Evolutionary conservation across 2,113 vertebrate genomes (phyloP).

Genomic region (Gambusia holbrooki): DNA sequence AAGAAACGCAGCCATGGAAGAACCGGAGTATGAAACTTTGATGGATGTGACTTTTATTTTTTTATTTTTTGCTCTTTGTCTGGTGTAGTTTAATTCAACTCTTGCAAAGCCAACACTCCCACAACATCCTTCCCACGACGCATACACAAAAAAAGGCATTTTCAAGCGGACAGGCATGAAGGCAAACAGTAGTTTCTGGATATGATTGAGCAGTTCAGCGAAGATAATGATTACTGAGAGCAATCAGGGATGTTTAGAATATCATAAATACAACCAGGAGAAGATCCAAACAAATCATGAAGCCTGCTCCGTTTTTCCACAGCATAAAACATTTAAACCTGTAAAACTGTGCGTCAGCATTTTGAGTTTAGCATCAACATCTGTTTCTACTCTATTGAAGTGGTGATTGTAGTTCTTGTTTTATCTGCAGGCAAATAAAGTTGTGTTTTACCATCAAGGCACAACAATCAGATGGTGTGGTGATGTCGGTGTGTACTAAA

Average conservation of each 20-base stretch:
- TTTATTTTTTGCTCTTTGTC: constrained; percentile 27
- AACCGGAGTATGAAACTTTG: constrained; percentile 24
- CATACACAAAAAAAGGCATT: constrained; percentile 34
- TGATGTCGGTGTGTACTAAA: constrained; percentile 56
- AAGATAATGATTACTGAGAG: constrained; percentile 44
- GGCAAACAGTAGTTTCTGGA: constrained; percentile 41
- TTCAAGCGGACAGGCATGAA: constrained; percentile 36
- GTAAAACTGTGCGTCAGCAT: constrained; percentile 24
- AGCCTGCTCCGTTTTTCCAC: constrained; percentile 39
- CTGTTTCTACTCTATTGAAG: constrained; percentile 72
- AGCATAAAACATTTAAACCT: constrained; percentile 42
- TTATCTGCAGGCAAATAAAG: constrained; percentile 67
- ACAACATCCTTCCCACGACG: constrained; percentile 46
- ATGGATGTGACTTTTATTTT: constrained; percentile 52
- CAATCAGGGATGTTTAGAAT: constrained; percentile 58
- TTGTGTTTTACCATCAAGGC: constrained; percentile 69
- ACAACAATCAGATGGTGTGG: constrained; percentile 71
- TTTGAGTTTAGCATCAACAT: constrained; percentile 50
- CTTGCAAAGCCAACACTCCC: constrained; percentile 41
- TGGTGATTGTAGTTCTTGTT: constrained; percentile 70
- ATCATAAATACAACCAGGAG: constrained; percentile 39
- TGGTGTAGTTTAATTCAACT: constrained; percentile 50
- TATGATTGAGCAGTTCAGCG: constrained; percentile 40
- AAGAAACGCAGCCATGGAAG: constrained; percentile 34
- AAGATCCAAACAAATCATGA: constrained; percentile 52